Percentiles rank a stretch among this genome's conserved stretches.
phyloP scores from a whole-genome alignment of 2,113 vertebrate species.

The Tiliqua scincoides region DNA sequence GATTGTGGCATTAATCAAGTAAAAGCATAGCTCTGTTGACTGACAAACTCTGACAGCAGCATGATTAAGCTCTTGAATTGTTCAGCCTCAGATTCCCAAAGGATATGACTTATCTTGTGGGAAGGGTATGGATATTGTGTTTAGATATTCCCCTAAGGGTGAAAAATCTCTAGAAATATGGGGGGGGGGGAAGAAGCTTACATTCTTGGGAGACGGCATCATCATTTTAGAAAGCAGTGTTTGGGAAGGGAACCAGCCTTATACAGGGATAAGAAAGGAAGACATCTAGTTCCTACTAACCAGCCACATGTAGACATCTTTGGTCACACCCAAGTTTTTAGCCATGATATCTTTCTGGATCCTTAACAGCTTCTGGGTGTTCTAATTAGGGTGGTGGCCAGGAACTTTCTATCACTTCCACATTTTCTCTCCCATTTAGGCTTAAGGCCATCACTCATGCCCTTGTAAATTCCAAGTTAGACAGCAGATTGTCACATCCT shows the following conservation, averaged over 20 bases:
- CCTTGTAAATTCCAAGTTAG: background rate
- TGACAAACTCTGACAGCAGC: background rate
- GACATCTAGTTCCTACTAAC: background rate
- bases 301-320: background rate
- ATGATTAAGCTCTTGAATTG: slow-evolving; percentile 10
- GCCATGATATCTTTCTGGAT: background rate
- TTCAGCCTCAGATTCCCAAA: background rate
- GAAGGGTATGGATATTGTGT: background rate
- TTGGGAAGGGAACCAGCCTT: background rate
- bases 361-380: background rate
- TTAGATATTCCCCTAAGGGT: background rate
- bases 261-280: too few species aligned
- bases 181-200: too few species aligned
- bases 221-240: background rate
- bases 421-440: background rate
- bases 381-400: background rate
- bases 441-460: background rate
- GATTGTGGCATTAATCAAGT: background rate
- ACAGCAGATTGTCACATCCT: background rate
- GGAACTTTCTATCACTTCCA: background rate
- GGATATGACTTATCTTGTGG: slow-evolving; percentile 28
- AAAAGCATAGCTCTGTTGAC: background rate
- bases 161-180: background rate
- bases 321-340: background rate
- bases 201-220: background rate